Percentiles rank a stretch among this genome's conserved stretches.
Evolutionary conservation across 1,140 invertebrate species (phyloP).

Genomic region (Euglossa dilemma): DNA sequence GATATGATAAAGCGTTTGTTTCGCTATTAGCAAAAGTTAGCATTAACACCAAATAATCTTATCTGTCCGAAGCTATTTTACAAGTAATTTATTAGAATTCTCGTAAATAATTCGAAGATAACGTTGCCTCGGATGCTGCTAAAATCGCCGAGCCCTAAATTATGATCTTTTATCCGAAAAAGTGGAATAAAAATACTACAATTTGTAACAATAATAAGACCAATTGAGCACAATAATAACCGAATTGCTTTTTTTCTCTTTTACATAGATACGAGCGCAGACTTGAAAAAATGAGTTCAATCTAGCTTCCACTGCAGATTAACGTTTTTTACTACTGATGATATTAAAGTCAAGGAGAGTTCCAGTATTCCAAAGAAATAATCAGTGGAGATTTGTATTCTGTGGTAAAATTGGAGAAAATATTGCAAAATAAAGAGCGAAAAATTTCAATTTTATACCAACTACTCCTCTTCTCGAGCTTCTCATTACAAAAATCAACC

Average conservation of each 20-base stretch:
- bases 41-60: slow-evolving; percentile 1
- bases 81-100: neutral
- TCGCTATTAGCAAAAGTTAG: neutral
- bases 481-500: too few relatives aligned
- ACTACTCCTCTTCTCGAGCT: neutral
- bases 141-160: neutral
- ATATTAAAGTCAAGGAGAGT: neutral
- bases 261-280: neutral
- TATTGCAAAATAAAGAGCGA: neutral
- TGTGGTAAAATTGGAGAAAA: neutral
- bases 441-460: neutral
- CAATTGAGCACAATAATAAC: neutral
- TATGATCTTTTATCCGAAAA: neutral
- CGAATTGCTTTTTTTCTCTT: neutral
- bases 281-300: neutral
- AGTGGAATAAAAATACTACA: neutral
- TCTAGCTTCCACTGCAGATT: neutral
- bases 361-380: neutral
- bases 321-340: neutral
- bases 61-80: neutral
- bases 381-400: neutral
- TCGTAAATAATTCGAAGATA: neutral
- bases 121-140: neutral
- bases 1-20: slow-evolving; percentile 6
- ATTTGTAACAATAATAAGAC: neutral